A percentile compares a stretch with the other conserved stretches of the same genome.
phyloP scores from a whole-genome alignment of 2,888 invertebrate genomes.

The Apamea crenata region DNA sequence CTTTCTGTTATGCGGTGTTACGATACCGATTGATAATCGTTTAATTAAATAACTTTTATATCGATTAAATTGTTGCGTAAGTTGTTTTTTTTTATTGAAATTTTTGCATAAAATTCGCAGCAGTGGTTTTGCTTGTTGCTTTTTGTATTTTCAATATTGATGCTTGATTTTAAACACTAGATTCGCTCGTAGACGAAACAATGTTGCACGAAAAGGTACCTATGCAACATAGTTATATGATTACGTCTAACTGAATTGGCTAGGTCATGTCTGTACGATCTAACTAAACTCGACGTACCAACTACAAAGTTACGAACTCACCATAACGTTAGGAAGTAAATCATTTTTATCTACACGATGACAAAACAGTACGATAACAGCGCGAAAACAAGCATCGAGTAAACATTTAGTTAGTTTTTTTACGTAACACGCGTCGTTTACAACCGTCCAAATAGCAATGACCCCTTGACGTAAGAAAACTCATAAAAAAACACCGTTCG shows the following conservation, averaged over 20 bases:
- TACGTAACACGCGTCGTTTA: constrained; percentile 73
- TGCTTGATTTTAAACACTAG: not conserved
- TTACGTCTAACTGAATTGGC: constrained; percentile 20
- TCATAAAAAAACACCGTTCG: constrained; percentile 42
- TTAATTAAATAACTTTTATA: constrained; percentile 59
- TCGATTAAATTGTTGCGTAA: constrained; percentile 58
- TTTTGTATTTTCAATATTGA: not conserved
- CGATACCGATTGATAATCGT: constrained; percentile 65
- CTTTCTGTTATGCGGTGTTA: constrained; percentile 71
- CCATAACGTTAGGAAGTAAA: constrained; percentile 69
- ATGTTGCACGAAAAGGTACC: constrained; percentile 21
- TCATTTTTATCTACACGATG: constrained; percentile 70
- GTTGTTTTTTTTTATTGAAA: constrained; percentile 10
- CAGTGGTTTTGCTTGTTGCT: not conserved
- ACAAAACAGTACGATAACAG: constrained; percentile 72
- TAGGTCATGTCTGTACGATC: constrained; percentile 53
- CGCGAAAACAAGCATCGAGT: constrained; percentile 72
- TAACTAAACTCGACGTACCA: constrained; percentile 14
- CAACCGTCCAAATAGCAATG: constrained; percentile 59
- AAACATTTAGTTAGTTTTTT: constrained; percentile 75
- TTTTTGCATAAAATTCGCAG: constrained; percentile 32
- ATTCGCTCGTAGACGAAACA: constrained; percentile 1
- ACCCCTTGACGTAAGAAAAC: constrained; percentile 42
- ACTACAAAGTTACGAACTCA: constrained; percentile 16
- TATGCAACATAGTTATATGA: constrained; percentile 26